phyloP scores from a whole-genome alignment of 2,113 vertebrate genomes.

The Leptobrachium leishanense region DNA sequence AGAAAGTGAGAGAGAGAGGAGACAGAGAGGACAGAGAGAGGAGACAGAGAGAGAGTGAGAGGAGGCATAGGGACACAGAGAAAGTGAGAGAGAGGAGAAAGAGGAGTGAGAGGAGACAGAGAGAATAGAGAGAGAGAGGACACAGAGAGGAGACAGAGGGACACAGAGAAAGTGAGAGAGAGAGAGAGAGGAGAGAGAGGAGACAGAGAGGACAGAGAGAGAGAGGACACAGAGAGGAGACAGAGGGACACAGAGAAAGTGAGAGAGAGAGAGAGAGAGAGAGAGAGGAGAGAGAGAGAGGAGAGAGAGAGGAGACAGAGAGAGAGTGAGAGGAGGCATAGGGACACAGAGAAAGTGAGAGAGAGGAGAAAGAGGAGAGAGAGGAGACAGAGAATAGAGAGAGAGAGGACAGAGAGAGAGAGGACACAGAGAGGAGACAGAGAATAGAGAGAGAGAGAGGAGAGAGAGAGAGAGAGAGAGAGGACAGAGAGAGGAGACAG shows the following conservation, averaged over 20 bases:
- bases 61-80: not conserved
- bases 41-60: not conserved
- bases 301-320: no score
- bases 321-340: not conserved
- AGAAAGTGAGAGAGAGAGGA: not conserved
- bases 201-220: not conserved
- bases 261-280: not conserved
- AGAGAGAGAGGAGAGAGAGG: no score
- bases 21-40: not conserved
- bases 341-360: not conserved
- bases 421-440: not conserved
- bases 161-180: not conserved
- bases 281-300: not conserved
- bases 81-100: not conserved
- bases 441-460: not conserved
- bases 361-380: not conserved
- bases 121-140: not conserved
- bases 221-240: not conserved
- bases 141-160: not conserved
- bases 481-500: not conserved
- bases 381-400: not conserved
- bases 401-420: not conserved
- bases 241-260: not conserved
- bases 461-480: not conserved
- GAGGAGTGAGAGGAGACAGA: not conserved